Conservation (phyloP, 2,797 vertebrate species). For the Buceros bicornis region DNA sequence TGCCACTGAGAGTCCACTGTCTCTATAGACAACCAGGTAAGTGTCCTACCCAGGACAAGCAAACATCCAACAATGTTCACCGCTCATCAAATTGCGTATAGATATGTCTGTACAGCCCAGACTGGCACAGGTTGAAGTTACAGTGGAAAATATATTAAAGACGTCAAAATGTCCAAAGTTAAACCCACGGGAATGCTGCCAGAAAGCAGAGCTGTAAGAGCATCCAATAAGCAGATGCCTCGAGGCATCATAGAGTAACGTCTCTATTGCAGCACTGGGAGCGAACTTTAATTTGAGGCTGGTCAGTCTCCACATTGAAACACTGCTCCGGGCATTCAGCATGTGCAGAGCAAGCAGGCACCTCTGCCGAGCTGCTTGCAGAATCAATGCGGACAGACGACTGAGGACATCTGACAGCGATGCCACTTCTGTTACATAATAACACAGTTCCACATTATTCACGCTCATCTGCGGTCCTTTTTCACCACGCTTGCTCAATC, state of each 20-base stretch:
- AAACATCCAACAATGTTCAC: not conserved
- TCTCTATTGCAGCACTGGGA: not conserved
- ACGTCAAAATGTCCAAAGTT: constrained; percentile 31
- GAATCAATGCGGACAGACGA: not conserved
- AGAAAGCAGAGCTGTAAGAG: not conserved
- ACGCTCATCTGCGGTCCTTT: not conserved
- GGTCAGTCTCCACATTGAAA: not conserved
- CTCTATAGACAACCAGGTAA: not conserved
- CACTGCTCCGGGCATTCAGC: not conserved
- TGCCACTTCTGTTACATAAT: not conserved
- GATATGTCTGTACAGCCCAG: not conserved
- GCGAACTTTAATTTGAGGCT: not conserved
- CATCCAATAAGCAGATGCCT: not conserved
- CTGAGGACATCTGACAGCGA: not conserved
- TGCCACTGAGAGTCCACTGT: not conserved
- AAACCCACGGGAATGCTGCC: constrained; percentile 24
- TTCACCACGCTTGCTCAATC: not conserved
- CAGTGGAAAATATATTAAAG: constrained; percentile 50
- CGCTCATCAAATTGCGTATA: constrained; percentile 9
- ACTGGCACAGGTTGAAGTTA: constrained; percentile 18
- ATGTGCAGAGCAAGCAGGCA: not conserved
- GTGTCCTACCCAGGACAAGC: not conserved
- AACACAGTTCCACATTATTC: not conserved
- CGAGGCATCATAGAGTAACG: not conserved
- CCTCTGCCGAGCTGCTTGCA: not conserved